These are phyloP conservation scores for Panulirus ornatus DNA, from an alignment of 1,140 invertebrate genomes.

Conservation along the genomic window DNA sequence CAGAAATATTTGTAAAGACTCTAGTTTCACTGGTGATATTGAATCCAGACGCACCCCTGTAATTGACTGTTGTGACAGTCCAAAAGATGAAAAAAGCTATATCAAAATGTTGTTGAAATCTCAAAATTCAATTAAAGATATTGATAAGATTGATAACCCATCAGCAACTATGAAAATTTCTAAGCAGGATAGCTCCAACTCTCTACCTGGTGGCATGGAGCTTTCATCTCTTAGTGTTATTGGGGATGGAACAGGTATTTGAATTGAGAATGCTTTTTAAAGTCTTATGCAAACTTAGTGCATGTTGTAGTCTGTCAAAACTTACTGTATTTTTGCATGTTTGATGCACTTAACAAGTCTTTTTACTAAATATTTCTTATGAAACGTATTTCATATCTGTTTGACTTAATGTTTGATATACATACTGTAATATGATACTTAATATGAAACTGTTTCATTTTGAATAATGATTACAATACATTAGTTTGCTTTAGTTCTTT, in stretches of 20 bases:
- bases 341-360: neutral
- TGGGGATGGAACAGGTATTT: constrained; percentile 45
- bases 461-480: neutral
- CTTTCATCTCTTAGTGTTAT: neutral
- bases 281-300: constrained; percentile 11
- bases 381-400: neutral
- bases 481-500: constrained; percentile 16
- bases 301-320: constrained; percentile 13
- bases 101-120: constrained; percentile 16
- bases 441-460: neutral
- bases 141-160: neutral
- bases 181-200: neutral
- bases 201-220: constrained; percentile 4
- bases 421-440: too few species aligned
- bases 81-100: constrained; percentile 33
- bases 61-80: constrained; percentile 12
- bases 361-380: neutral
- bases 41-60: neutral
- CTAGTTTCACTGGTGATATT: neutral
- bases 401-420: too few species aligned
- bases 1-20: neutral
- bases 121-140: neutral
- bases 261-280: constrained; percentile 16
- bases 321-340: constrained; percentile 3
- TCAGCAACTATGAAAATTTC: neutral